These are phyloP conservation scores for Eledona agricola DNA, from an alignment of 2,888 invertebrate species.

Conservation along the genomic window DNA sequence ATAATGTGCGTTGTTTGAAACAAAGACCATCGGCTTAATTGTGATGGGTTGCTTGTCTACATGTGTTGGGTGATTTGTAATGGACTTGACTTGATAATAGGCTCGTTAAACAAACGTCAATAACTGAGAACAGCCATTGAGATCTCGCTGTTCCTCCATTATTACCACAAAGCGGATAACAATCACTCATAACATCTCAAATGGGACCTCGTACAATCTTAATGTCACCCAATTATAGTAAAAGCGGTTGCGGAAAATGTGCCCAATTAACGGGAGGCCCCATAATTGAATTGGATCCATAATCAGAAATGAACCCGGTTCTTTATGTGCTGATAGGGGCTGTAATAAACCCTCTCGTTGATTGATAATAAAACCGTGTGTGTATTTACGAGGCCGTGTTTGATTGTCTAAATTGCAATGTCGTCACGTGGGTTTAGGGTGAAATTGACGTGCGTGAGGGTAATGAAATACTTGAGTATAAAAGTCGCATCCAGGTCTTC, in stretches of 20 bases:
- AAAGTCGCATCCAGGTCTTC: conserved; percentile 39
- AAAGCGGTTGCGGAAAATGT: conserved; percentile 20
- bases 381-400: too few relatives aligned
- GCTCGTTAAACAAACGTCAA: conserved; percentile 27
- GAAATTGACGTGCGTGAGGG: too few relatives aligned
- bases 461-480: conserved; percentile 45
- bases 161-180: conserved; percentile 32
- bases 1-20: conserved; percentile 19
- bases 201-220: conserved; percentile 23
- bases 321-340: conserved; percentile 6
- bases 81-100: conserved; percentile 30
- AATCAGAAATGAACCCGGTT: conserved; percentile 8
- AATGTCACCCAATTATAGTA: conserved; percentile 24
- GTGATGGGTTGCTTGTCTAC: conserved; percentile 16
- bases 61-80: conserved; percentile 23
- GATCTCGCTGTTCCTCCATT: conserved; percentile 15
- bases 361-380: too few relatives aligned
- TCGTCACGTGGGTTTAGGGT: too few relatives aligned
- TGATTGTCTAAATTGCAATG: too few relatives aligned
- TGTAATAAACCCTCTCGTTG: conserved; percentile 5
- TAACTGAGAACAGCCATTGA: conserved; percentile 19
- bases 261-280: conserved; percentile 20
- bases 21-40: not conserved
- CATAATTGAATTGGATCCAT: conserved; percentile 17
- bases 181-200: conserved; percentile 28